Conservation (phyloP, 2,113 vertebrate species). For the Oophaga pumilio region DNA sequence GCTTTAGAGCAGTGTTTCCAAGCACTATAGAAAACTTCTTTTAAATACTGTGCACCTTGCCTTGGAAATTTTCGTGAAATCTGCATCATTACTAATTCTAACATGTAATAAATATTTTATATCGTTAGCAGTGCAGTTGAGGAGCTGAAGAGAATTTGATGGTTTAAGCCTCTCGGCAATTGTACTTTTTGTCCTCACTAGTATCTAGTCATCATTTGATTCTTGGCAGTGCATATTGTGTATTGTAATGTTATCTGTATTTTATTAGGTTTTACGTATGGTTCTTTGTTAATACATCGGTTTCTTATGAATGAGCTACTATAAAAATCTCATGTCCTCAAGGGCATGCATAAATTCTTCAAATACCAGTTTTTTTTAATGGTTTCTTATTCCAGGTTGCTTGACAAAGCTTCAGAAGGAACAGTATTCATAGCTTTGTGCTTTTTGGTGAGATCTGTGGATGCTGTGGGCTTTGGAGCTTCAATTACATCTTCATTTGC, state of each 20-base stretch:
- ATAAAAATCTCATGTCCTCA: neutral
- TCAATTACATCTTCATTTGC: conserved; percentile 85
- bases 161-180: neutral
- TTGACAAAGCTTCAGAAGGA: conserved; percentile 80
- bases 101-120: neutral
- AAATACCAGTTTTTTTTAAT: neutral
- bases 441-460: conserved; percentile 84
- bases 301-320: neutral
- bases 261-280: neutral
- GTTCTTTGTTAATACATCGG: neutral
- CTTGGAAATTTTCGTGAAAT: too few species aligned
- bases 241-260: neutral
- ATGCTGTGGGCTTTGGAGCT: conserved; percentile 86
- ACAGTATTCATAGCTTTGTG: conserved; percentile 81
- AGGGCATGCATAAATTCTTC: neutral
- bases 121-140: too few species aligned
- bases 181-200: neutral
- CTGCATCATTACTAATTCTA: neutral
- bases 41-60: too few species aligned
- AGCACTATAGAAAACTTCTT: too few species aligned
- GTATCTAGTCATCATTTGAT: neutral
- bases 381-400: conserved; percentile 72
- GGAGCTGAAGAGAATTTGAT: neutral
- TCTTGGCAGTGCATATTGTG: neutral
- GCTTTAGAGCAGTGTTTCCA: too few species aligned